Conservation (phyloP, 2,888 invertebrate genomes). For the Adela reaumurella region DNA sequence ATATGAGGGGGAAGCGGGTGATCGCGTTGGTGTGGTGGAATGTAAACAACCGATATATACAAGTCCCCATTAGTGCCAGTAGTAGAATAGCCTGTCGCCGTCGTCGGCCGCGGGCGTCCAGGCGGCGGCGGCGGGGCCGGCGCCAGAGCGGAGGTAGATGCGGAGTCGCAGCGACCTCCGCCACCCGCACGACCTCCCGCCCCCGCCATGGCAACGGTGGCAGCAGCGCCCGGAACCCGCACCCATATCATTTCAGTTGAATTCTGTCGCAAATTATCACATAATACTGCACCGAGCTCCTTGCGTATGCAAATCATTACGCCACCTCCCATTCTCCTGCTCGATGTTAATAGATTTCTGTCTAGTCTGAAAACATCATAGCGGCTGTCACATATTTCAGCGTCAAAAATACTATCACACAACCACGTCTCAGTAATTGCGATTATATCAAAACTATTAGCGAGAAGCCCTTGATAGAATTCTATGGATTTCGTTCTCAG, state of each 20-base stretch:
- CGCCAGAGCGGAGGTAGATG: not conserved
- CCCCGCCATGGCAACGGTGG: not conserved
- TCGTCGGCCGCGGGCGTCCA: not conserved
- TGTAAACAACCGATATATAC: not conserved
- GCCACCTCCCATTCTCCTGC: not conserved
- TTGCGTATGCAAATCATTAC: not conserved
- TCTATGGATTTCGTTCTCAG: not conserved
- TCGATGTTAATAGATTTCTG: not conserved
- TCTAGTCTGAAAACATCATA: slow-evolving; percentile 3
- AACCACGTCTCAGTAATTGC: not conserved
- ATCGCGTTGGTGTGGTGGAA: not conserved
- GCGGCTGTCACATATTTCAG: not conserved
- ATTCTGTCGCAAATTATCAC: not conserved
- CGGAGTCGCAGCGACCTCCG: not conserved
- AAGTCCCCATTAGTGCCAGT: not conserved
- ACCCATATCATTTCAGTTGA: not conserved
- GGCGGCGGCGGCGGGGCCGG: not conserved
- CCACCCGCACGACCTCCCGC: not conserved
- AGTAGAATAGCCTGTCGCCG: too few relatives aligned
- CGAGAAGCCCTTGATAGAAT: not conserved
- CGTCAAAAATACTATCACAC: not conserved
- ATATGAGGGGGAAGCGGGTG: not conserved
- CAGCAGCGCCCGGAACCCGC: not conserved
- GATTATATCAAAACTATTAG: not conserved
- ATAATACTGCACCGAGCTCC: not conserved